These are phyloP conservation scores for Elmis aenea DNA, from an alignment of 2,888 invertebrate species.

Conservation along the genomic window DNA sequence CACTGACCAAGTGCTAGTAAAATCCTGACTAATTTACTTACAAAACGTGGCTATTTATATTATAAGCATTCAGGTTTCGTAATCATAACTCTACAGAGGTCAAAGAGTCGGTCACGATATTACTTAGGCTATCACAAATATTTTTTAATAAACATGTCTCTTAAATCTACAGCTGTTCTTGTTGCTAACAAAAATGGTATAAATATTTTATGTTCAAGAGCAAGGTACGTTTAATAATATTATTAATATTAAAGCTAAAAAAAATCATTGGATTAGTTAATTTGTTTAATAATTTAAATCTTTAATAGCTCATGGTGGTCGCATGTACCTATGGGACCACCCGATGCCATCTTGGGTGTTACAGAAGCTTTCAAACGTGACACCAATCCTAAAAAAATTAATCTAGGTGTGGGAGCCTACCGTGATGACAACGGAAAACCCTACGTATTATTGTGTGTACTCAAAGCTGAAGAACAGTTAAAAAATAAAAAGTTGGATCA, in stretches of 20 bases:
- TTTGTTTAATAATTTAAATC: background rate
- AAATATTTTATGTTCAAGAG: slow-evolving; percentile 17
- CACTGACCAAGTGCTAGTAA: no score
- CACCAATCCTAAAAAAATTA: slow-evolving; percentile 88
- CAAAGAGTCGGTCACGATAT: no score
- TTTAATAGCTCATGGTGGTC: slow-evolving; percentile 73
- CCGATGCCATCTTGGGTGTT: slow-evolving; percentile 95
- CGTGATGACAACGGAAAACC: slow-evolving; percentile 97
- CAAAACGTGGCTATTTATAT: no score
- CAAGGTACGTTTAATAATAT: no score
- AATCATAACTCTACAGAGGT: no score
- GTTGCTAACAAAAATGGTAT: slow-evolving; percentile 19
- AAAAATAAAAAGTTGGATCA: slow-evolving; percentile 70
- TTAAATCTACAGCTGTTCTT: slow-evolving; percentile 22
- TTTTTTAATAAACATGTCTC: slow-evolving; percentile 24
- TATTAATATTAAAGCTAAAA: no score
- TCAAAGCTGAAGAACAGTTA: slow-evolving; percentile 76
- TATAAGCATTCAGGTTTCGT: no score
- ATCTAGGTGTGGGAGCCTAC: slow-evolving; percentile 95
- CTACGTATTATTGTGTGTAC: slow-evolving; percentile 85
- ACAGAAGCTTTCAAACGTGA: slow-evolving; percentile 95
- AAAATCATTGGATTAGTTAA: no score
- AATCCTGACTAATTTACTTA: no score
- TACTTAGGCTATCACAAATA: no score
- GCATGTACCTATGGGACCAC: slow-evolving; percentile 93